These are phyloP conservation scores for Formica selysi DNA, from an alignment of 1,140 invertebrate species.

Conservation along the genomic window DNA sequence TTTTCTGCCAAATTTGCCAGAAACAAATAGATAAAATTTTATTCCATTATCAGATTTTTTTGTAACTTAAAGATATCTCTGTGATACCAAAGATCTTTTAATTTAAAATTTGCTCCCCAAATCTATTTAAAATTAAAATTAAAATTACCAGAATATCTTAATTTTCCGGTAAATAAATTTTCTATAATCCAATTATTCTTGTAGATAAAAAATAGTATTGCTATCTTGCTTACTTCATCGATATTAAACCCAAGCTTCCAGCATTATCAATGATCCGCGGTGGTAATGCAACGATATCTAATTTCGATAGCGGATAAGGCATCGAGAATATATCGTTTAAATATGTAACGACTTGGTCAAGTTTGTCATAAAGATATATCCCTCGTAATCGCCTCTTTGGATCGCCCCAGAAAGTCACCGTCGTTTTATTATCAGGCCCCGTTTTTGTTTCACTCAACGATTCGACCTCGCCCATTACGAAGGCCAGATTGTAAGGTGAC, in stretches of 20 bases:
- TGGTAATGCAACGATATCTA: slow-evolving; percentile 90
- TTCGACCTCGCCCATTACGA: slow-evolving; percentile 88
- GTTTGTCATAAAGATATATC: slow-evolving; percentile 87
- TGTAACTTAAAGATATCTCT: neutral
- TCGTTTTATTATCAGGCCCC: slow-evolving; percentile 39
- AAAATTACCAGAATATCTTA: neutral
- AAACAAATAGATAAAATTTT: neutral
- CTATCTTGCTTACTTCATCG: slow-evolving; percentile 82
- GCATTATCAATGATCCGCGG: slow-evolving; percentile 86
- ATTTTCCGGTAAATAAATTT: neutral
- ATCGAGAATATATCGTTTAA: slow-evolving; percentile 88
- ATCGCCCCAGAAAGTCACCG: slow-evolving; percentile 88
- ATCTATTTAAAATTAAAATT: neutral
- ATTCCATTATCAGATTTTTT: neutral
- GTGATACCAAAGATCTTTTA: neutral
- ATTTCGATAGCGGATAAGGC: slow-evolving; percentile 87
- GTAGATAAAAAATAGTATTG: neutral
- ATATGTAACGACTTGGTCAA: slow-evolving; percentile 86
- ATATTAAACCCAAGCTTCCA: slow-evolving; percentile 85
- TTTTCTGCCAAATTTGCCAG: neutral
- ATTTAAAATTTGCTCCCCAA: neutral
- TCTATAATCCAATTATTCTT: neutral
- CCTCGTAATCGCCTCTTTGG: slow-evolving; percentile 86
- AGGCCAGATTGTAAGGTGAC: slow-evolving; percentile 89
- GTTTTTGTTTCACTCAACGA: slow-evolving; percentile 39